Base-by-base conservation (phyloP, 2,888 invertebrate species). In the Cyrtodaria siliqua region DNA sequence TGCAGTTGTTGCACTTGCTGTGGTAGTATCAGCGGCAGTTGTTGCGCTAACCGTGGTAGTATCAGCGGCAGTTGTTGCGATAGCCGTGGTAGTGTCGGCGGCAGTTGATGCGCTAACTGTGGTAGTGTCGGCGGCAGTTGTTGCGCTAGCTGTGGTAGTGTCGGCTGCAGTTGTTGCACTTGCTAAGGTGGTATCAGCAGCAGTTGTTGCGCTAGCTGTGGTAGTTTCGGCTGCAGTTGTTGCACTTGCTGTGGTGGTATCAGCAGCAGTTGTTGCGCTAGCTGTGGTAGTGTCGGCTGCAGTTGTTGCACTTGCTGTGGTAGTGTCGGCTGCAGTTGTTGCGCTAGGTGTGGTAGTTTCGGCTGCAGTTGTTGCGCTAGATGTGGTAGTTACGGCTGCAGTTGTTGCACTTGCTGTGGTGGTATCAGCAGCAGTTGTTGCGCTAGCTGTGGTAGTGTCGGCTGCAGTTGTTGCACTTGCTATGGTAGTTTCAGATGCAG, bases 161-260 rank as follows among this genome's bases (percentile, higher is more conserved):
- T 9, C 50, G 2, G 27, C 16, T 59, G 44, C 9, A 16, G 33
- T 33, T 16, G 59, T 33, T 44, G 26, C 26, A 16, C 23, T 26
- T 2, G 59, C 24, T 44, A 44, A 12, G 2, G 59, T 59, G 18
- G 59, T 42, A 44, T 16, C 26, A 42, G 42, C 20, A 2, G 44
- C 3, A 24, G 33, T 16, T 24, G 59, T 42, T 16, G 42, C 20
- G 1, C 24, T 12, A 24, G 33, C 16, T 24, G 59, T 42, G 9
- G 59, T 44, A 8, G 59, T 44, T 24, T 16, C 24, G 3, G 24
- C 12, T 9, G 23, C 16, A 26, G 12, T 27, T 27, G 61, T 27
- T 49, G 61, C 12, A 18, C 29, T 16, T 24, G 61, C 12, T 61
- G 61, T 49, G 14, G 20, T 44, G 23, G 59, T 60, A 23, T 4